Evolutionary conservation across 2,113 vertebrate species (phyloP).

Genomic region (Platycercus adscitus): DNA sequence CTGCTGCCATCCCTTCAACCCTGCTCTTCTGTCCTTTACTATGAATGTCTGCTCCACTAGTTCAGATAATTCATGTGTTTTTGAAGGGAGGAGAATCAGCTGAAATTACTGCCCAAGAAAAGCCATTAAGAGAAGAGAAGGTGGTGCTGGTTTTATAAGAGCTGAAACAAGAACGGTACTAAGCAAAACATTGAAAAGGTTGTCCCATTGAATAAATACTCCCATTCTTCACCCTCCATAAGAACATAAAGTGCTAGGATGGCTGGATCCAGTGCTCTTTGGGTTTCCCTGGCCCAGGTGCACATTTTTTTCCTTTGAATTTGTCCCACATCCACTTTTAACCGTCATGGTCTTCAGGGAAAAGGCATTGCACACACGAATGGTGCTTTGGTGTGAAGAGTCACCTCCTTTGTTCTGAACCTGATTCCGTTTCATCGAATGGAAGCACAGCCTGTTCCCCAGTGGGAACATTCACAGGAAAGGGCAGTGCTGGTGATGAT

Average conservation of each 20-base stretch:
- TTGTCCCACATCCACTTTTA: accelerated
- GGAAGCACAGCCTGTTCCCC: not conserved
- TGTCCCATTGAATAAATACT: not conserved
- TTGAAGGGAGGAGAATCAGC: not conserved
- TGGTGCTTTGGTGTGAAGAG: not conserved
- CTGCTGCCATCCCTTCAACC: not conserved
- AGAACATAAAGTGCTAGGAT: not conserved
- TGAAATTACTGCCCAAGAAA: not conserved
- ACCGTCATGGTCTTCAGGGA: not conserved
- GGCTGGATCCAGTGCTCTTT: not conserved
- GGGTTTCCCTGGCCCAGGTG: not conserved
- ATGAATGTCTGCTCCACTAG: not conserved
- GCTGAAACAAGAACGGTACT: not conserved
- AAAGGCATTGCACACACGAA: not conserved
- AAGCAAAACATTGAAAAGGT: not conserved
- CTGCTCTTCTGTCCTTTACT: not conserved
- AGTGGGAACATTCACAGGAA: not conserved
- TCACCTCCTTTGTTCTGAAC: not conserved
- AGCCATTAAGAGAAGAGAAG: not conserved
- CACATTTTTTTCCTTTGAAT: not conserved
- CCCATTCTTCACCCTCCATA: not conserved
- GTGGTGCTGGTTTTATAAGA: not conserved
- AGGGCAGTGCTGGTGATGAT: not conserved
- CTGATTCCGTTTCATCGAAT: not conserved
- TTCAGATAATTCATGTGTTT: not conserved